phyloP scores from a whole-genome alignment of 1,140 invertebrate species.

The Hyposmocoma kahamanoa region DNA sequence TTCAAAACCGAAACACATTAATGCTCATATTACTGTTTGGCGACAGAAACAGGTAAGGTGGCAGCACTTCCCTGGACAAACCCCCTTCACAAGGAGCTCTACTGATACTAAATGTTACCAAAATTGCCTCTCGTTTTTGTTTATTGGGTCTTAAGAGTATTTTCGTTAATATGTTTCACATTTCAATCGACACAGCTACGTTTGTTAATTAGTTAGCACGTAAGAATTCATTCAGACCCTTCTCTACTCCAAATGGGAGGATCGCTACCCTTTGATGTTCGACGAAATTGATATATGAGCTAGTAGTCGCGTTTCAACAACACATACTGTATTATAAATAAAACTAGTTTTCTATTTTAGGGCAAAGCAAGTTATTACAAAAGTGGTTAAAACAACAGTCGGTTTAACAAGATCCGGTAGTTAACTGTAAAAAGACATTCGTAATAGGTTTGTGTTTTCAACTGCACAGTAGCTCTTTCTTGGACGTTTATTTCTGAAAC shows the following conservation, averaged over 20 bases:
- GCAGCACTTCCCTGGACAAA: too few species aligned
- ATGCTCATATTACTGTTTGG: too few species aligned
- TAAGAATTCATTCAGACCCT: conserved; percentile 3
- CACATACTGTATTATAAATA: not conserved
- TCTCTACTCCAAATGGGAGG: conserved; percentile 14
- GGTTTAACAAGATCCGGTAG: conserved; percentile 31
- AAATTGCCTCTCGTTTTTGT: too few species aligned
- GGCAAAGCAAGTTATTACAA: conserved; percentile 12
- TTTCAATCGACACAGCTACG: conserved; percentile 45
- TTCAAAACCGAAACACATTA: too few species aligned
- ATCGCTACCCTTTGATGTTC: conserved; percentile 39
- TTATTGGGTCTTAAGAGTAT: too few species aligned
- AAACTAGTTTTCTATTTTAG: conserved; percentile 17
- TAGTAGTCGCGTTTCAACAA: conserved; percentile 8
- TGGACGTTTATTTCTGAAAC: too few species aligned
- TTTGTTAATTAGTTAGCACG: conserved; percentile 40
- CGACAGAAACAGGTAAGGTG: too few species aligned
- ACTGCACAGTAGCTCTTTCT: too few species aligned
- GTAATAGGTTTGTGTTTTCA: conserved; percentile 16
- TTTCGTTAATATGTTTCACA: conserved; percentile 21
- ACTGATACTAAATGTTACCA: too few species aligned
- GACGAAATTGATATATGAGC: conserved; percentile 38
- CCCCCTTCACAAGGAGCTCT: too few species aligned
- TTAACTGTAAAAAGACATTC: conserved; percentile 19
- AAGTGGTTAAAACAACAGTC: conserved; percentile 27